These are phyloP conservation scores for Verasper variegatus DNA, from an alignment of 2,113 vertebrate genomes.

Conservation along the genomic window DNA sequence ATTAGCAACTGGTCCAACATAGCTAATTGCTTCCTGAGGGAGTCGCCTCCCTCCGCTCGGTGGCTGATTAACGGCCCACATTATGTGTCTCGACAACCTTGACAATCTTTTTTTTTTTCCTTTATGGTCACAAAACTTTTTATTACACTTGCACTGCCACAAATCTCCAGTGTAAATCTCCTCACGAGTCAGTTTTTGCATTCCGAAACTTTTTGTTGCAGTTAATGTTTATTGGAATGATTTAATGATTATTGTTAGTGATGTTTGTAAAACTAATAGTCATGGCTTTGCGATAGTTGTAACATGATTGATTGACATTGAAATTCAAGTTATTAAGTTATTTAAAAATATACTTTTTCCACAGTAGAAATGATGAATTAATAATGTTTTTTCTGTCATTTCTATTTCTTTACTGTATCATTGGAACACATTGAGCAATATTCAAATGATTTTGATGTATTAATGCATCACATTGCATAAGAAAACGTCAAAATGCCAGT, in stretches of 20 bases:
- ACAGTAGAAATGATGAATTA: too few relatives aligned
- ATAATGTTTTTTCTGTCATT: too few relatives aligned
- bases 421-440: neutral
- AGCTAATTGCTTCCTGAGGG: constrained; percentile 85
- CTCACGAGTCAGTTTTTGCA: constrained; percentile 10
- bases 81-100: constrained; percentile 75
- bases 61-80: constrained; percentile 74
- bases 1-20: constrained; percentile 78
- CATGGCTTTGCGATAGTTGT: neutral
- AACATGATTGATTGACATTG: neutral
- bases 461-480: neutral
- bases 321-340: too few relatives aligned
- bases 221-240: constrained; percentile 46
- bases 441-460: neutral
- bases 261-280: neutral
- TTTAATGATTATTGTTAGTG: constrained; percentile 44
- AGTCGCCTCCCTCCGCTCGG: constrained; percentile 65
- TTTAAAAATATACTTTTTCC: too few relatives aligned
- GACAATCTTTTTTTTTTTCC: constrained; percentile 60
- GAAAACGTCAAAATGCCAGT: neutral
- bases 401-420: neutral
- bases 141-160: constrained; percentile 61
- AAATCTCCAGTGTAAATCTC: constrained; percentile 70
- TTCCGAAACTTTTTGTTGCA: constrained; percentile 30
- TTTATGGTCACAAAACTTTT: constrained; percentile 65